A percentile compares a stretch with the other conserved stretches of the same genome.
Evolutionary conservation across 1,140 invertebrate species (phyloP).

Genomic region (Bradysia coprophila): DNA sequence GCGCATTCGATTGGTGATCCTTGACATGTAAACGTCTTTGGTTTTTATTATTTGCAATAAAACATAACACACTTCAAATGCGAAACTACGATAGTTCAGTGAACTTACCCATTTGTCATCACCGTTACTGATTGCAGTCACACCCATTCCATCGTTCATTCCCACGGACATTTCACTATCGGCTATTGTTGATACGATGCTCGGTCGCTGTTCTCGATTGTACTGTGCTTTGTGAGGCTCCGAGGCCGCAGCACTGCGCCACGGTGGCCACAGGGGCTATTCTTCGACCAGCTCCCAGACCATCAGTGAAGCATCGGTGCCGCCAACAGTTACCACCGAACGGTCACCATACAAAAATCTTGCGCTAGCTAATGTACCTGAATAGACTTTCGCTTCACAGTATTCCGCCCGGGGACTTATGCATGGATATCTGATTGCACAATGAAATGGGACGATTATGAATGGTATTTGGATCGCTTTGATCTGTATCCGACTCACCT

Average conservation of each 20-base stretch:
- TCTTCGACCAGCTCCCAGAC: constrained; percentile 68
- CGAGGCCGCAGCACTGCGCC: constrained; percentile 13
- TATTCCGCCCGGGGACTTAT: constrained; percentile 68
- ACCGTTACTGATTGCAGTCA: background rate
- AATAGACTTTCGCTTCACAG: constrained; percentile 77
- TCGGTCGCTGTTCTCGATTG: constrained; percentile 4
- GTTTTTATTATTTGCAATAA: too few relatives aligned
- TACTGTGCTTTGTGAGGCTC: background rate
- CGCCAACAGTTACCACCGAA: constrained; percentile 72
- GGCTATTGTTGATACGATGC: background rate
- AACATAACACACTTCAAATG: too few relatives aligned
- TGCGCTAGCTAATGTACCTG: constrained; percentile 62
- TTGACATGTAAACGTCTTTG: too few relatives aligned
- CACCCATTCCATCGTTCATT: background rate
- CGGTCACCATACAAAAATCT: constrained; percentile 73
- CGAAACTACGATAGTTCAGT: too few relatives aligned
- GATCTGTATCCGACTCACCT: constrained; percentile 26
- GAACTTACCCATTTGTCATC: background rate
- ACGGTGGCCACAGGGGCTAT: constrained; percentile 26
- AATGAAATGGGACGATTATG: constrained; percentile 1
- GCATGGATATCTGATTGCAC: constrained; percentile 49
- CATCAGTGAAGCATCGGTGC: constrained; percentile 82
- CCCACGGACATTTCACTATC: background rate
- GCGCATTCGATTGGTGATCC: background rate
- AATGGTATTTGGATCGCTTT: background rate